These are phyloP conservation scores for Brevimyrus niger DNA, from an alignment of 2,113 vertebrate species.

Conservation along the genomic window DNA sequence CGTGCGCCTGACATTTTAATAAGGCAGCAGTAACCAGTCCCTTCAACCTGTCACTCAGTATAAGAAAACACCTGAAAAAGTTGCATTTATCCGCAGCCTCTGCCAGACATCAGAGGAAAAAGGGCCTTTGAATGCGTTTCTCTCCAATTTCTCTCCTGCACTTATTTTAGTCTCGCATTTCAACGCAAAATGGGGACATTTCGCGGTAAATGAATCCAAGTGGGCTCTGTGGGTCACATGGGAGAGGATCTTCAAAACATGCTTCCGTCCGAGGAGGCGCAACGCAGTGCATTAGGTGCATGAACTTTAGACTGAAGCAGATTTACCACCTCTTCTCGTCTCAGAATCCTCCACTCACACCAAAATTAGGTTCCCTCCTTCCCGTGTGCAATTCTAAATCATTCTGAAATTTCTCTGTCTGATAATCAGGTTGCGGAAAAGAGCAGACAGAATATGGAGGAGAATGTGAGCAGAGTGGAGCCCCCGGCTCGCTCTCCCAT, in stretches of 20 bases:
- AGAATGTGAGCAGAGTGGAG: background rate
- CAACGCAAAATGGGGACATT: background rate
- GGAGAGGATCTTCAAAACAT: background rate
- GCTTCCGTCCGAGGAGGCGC: background rate
- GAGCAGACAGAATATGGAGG: background rate
- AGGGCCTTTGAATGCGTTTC: background rate
- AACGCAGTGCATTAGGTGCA: background rate
- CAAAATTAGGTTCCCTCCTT: background rate
- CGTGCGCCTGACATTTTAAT: constrained; percentile 28
- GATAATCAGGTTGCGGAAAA: background rate
- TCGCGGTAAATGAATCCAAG: background rate
- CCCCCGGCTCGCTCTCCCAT: constrained; percentile 11
- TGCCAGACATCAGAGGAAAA: background rate
- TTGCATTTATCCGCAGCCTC: background rate
- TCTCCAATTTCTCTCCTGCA: background rate
- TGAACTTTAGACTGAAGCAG: background rate
- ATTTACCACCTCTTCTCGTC: background rate
- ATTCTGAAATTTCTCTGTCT: background rate
- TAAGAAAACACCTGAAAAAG: constrained; percentile 18
- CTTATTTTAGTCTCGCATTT: background rate
- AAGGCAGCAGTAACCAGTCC: constrained; percentile 49
- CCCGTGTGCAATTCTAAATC: background rate
- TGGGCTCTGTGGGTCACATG: background rate
- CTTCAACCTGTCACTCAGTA: constrained; percentile 40
- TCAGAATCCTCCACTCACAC: background rate